These are phyloP conservation scores for Trachelus tabidus DNA, from an alignment of 2,888 invertebrate species.

Conservation along the genomic window DNA sequence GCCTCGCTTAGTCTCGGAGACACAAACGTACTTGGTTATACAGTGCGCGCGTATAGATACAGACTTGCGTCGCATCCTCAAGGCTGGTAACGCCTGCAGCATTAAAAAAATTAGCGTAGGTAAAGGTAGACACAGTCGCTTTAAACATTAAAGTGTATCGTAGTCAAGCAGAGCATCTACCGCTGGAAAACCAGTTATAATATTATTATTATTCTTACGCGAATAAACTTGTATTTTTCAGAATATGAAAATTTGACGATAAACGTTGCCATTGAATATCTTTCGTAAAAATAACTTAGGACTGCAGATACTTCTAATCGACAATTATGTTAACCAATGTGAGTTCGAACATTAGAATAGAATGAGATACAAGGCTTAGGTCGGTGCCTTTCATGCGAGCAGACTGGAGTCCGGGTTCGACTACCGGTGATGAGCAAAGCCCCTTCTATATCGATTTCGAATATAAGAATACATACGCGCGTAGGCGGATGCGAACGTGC, in stretches of 20 bases:
- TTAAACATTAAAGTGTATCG: background rate
- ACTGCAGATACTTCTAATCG: background rate
- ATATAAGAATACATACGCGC: background rate
- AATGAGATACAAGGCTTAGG: constrained; percentile 10
- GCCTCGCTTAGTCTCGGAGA: constrained; percentile 30
- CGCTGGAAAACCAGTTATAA: background rate
- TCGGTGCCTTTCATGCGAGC: background rate
- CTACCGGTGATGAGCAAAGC: constrained; percentile 17
- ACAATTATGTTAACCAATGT: constrained; percentile 6
- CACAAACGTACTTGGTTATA: background rate
- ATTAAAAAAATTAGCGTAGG: background rate
- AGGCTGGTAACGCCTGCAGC: background rate
- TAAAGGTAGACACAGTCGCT: background rate
- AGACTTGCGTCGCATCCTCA: background rate
- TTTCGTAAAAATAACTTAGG: background rate
- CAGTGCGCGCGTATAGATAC: background rate
- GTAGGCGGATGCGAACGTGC: background rate
- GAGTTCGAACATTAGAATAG: constrained; percentile 19
- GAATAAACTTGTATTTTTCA: background rate
- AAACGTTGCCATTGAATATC: background rate
- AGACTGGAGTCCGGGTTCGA: constrained; percentile 19
- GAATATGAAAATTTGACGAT: background rate
- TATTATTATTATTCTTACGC: background rate
- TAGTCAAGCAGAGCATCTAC: background rate
- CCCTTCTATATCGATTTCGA: background rate